phyloP scores from a whole-genome alignment of 2,888 invertebrate species.

The Muschampia plurimacula region DNA sequence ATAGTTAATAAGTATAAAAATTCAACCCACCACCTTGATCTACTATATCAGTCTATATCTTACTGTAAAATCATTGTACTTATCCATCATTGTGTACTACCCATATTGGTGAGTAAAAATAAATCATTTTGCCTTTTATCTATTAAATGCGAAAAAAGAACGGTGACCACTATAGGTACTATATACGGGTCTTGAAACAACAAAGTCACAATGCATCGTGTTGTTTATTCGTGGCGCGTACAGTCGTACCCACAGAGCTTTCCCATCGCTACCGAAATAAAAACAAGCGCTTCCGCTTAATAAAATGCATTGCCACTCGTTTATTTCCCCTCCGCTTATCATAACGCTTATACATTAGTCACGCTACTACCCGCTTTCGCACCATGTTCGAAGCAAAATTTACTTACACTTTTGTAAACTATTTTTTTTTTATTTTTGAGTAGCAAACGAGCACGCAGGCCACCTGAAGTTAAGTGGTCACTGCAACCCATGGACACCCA shows the following conservation, averaged over 20 bases:
- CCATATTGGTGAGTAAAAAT: too few relatives aligned
- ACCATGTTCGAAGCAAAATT: not conserved
- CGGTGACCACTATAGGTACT: too few relatives aligned
- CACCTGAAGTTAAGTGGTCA: too few relatives aligned
- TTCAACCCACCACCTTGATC: not conserved
- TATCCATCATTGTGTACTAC: too few relatives aligned
- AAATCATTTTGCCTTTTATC: too few relatives aligned
- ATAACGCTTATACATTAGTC: constrained; percentile 13
- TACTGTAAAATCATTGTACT: too few relatives aligned
- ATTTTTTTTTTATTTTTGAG: too few relatives aligned
- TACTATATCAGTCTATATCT: not conserved
- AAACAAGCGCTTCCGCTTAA: constrained; percentile 71
- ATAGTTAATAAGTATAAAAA: too few relatives aligned
- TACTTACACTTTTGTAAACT: not conserved
- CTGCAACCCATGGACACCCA: too few relatives aligned
- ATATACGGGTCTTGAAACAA: not conserved
- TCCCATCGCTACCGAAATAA: constrained; percentile 65
- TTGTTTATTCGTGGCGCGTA: constrained; percentile 8
- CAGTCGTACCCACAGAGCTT: constrained; percentile 49
- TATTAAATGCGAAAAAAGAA: too few relatives aligned
- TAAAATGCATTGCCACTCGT: constrained; percentile 57
- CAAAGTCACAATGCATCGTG: not conserved
- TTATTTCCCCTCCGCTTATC: constrained; percentile 34
- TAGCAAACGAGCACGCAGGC: too few relatives aligned
- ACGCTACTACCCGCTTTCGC: not conserved